Evolutionary conservation across 2,113 vertebrate species (phyloP).

Genomic region (Neogale vison): DNA sequence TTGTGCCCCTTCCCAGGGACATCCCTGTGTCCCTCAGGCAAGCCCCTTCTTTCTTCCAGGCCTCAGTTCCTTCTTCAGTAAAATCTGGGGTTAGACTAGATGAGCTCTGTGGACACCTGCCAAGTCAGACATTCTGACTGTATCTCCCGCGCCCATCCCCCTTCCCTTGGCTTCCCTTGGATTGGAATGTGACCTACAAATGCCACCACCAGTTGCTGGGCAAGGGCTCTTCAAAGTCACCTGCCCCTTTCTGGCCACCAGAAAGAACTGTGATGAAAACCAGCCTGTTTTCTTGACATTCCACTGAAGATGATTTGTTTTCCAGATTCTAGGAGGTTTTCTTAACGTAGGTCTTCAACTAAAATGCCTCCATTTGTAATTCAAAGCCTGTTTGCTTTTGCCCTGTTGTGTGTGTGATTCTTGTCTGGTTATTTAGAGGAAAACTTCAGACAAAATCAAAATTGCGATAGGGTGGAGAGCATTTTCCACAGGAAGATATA

Average conservation of each 20-base stretch:
- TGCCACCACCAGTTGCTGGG: not conserved
- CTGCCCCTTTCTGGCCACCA: not conserved
- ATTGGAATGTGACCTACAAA: not conserved
- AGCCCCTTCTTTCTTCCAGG: not conserved
- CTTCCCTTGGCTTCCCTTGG: not conserved
- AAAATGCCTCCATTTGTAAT: slow-evolving; percentile 6
- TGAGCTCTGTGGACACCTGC: not conserved
- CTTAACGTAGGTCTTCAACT: not conserved
- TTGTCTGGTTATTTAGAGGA: slow-evolving; percentile 8
- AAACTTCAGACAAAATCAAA: slow-evolving; percentile 49
- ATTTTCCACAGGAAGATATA: slow-evolving; percentile 44
- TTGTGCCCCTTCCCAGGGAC: not conserved
- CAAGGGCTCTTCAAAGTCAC: not conserved
- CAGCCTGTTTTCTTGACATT: not conserved
- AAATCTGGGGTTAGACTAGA: not conserved
- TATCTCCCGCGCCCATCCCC: not conserved
- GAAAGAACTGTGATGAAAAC: not conserved
- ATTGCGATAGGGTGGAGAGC: not conserved
- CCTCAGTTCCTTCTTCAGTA: not conserved
- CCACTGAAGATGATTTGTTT: not conserved
- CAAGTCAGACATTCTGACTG: not conserved
- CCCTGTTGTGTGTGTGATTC: slow-evolving; percentile 21
- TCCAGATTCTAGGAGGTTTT: not conserved
- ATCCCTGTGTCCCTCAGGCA: not conserved
- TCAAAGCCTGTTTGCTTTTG: not conserved